Base-by-base conservation (phyloP, 92 coral and sea anemone genomes). In the Pocillopora meandrina region DNA sequence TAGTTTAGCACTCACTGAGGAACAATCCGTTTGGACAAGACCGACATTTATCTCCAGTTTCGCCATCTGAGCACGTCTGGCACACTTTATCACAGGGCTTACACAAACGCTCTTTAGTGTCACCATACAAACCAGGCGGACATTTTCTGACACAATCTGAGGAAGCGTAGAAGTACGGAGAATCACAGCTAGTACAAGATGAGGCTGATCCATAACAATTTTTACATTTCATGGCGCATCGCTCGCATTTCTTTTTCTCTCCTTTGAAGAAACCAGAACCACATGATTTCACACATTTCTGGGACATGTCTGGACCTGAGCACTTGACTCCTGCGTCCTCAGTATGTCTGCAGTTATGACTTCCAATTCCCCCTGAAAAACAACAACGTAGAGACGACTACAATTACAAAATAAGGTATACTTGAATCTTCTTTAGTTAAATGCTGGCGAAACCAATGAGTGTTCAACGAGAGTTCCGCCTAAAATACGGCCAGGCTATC, bases 321-420 rank as follows among this genome's bases (percentile, higher is more conserved):
- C 99, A 97, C 55, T 72, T 71, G 23, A 97, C 86, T 0, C 98
- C 95, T 19, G 95, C 97, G 56, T 97, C 99, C 77, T 97, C 99
- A 2, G 77, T 3, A 78, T 97, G 99, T 12, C 93, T 89, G 71
- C 99, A 97, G 75, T 94, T 94, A 49, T 88, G 89, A 57, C 35
- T 63, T 17, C 98, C 98, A 55, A 94, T 76, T 5, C 92, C 91
- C 75, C 86, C 98, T 94, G 60, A 10, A 56, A 33, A 74, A 13
- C 7, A 14, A 14, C 78, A 14, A 7, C 42, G 1, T 21, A 56
- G 11, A n/a, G 26, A 23, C 64, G 55, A 12, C 56, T 16, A 1
- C 52, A 34, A 34, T 12, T 42, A 3, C 52, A 42, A 42, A 42
- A 42, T 0, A 42, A 42, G 52, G 52, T 42, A 42, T 3, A 42